phyloP scores from a whole-genome alignment of 92 coral and sea anemone genomes.

The Phymanthus crucifer region DNA sequence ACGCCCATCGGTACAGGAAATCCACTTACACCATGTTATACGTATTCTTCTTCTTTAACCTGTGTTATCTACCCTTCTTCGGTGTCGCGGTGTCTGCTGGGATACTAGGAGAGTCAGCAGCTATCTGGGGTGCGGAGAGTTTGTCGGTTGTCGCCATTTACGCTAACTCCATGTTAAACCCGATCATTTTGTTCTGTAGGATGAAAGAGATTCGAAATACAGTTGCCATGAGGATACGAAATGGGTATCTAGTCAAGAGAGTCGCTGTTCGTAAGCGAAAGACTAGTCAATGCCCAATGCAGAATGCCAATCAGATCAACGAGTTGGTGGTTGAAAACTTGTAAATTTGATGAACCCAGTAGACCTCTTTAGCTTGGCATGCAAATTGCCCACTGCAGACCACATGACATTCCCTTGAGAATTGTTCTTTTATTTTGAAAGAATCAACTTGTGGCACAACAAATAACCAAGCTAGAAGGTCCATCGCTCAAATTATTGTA shows the following conservation, averaged over 20 bases:
- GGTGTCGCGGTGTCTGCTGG: constrained; percentile 13
- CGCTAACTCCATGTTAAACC: constrained; percentile 9
- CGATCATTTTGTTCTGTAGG: constrained; percentile 4
- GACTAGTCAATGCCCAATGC: neutral
- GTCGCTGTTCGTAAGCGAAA: neutral
- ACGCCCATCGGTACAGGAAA: neutral
- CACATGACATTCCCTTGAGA: no score
- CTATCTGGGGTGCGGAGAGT: constrained; percentile 29
- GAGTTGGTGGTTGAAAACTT: neutral
- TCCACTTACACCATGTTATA: constrained; percentile 9
- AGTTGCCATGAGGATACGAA: neutral
- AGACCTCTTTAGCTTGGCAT: no score
- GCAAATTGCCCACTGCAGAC: no score
- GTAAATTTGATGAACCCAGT: neutral
- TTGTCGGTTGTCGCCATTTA: neutral
- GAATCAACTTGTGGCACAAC: no score
- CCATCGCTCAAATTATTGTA: no score
- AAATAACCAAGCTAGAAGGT: no score
- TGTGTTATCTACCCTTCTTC: neutral
- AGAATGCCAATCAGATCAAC: neutral
- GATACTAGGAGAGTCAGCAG: constrained; percentile 25
- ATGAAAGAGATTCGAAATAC: constrained; percentile 1
- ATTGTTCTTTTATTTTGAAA: no score
- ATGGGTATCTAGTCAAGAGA: neutral
- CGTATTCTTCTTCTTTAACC: neutral